Evolutionary conservation across 2,888 invertebrate species (phyloP).

Genomic region (Caenorhabditis wallacei): DNA sequence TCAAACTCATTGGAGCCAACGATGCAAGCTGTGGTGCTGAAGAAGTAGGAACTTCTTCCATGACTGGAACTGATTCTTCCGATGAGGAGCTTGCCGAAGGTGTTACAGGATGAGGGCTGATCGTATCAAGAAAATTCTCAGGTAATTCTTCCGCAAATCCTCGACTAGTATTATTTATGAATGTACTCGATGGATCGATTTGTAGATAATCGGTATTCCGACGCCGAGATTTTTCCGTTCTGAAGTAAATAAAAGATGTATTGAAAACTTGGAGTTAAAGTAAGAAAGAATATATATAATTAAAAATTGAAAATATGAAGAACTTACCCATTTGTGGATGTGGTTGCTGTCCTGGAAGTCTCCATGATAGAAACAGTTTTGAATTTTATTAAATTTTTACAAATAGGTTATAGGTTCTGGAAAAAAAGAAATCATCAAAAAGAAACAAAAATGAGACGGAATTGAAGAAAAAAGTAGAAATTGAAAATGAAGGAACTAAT

Average conservation of each 20-base stretch:
- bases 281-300: too few relatives aligned
- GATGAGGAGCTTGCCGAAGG: conserved; percentile 45
- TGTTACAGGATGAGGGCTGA: conserved; percentile 78
- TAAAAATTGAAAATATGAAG: too few relatives aligned
- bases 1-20: conserved; percentile 76
- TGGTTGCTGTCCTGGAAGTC: conserved; percentile 36
- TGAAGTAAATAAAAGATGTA: neutral
- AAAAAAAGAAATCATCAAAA: too few relatives aligned
- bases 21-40: conserved; percentile 76
- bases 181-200: conserved; percentile 78
- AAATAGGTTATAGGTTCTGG: conserved; percentile 15
- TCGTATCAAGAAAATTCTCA: conserved; percentile 82
- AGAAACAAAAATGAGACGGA: neutral
- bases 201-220: conserved; percentile 74
- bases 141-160: conserved; percentile 79
- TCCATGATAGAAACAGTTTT: conserved; percentile 25
- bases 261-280: too few relatives aligned
- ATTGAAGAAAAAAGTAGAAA: neutral
- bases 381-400: conserved; percentile 4
- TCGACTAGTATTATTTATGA: conserved; percentile 64
- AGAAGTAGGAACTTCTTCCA: conserved; percentile 36
- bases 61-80: conserved; percentile 5
- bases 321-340: conserved; percentile 50
- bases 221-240: conserved; percentile 54
- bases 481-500: too few relatives aligned